Conservation (phyloP, 2,113 vertebrate species). For the Sinocyclocheilus maitianheensis region DNA sequence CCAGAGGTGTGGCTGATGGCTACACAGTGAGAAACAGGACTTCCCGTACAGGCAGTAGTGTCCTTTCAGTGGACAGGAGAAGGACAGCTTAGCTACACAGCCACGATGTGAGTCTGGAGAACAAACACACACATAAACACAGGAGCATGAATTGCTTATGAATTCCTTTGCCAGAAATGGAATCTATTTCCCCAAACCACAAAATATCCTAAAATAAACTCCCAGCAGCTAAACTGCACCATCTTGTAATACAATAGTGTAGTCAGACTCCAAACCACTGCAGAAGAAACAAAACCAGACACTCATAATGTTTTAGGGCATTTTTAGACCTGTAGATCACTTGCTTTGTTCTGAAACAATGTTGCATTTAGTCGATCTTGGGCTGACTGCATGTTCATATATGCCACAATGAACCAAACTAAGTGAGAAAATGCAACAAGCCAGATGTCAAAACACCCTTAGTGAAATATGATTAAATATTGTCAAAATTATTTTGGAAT, state of each 20-base stretch:
- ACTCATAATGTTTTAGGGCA: background rate
- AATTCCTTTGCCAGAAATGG: background rate
- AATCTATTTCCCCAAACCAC: background rate
- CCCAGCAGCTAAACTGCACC: background rate
- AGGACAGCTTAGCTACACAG: conserved; percentile 86
- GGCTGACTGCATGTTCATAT: too few relatives aligned
- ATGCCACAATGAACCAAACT: too few relatives aligned
- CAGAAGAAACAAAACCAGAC: background rate
- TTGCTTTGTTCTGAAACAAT: background rate
- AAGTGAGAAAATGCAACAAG: too few relatives aligned
- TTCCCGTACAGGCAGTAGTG: conserved; percentile 94
- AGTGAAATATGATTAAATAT: background rate
- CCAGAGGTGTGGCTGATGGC: conserved; percentile 87
- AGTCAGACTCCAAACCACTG: background rate
- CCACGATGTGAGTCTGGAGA: conserved; percentile 79
- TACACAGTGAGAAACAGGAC: conserved; percentile 87
- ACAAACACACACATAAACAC: conserved; percentile 43
- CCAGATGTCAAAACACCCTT: background rate
- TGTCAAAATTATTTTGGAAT: background rate
- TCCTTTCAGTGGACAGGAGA: conserved; percentile 91
- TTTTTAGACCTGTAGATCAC: background rate
- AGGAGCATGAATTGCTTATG: conserved; percentile 31
- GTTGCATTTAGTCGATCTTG: too few relatives aligned
- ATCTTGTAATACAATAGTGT: background rate
- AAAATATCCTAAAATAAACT: background rate